Evolutionary conservation across 2,113 vertebrate species (phyloP).

Genomic region (Poeciliopsis occidentalis): DNA sequence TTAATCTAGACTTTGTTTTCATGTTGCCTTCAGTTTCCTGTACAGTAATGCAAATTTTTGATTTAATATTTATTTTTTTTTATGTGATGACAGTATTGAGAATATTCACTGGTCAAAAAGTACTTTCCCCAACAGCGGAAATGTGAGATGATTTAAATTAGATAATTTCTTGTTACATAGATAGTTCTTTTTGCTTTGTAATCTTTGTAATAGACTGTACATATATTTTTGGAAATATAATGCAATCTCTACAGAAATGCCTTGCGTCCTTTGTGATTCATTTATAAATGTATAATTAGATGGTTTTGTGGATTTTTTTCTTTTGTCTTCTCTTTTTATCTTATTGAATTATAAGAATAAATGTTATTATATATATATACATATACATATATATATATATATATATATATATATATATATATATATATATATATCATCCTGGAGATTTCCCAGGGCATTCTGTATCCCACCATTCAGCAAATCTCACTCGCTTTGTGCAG

Average conservation of each 20-base stretch:
- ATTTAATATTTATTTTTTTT: constrained; percentile 97
- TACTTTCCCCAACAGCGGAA: constrained; percentile 85
- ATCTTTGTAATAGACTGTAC: constrained; percentile 99
- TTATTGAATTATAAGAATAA: too few species aligned
- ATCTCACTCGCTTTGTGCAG: too few species aligned
- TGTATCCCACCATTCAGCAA: too few species aligned
- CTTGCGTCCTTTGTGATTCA: constrained; percentile 37
- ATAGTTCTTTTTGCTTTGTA: constrained; percentile 98
- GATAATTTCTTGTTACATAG: constrained; percentile 89
- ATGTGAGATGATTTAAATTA: constrained; percentile 90
- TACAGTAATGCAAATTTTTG: constrained; percentile 91
- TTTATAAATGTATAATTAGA: too few species aligned
- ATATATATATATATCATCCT: too few species aligned
- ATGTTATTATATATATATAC: too few species aligned
- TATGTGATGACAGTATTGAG: constrained; percentile 85
- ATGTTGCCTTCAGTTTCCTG: constrained; percentile 85
- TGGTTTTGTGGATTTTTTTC: constrained; percentile 11
- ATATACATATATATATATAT: too few species aligned
- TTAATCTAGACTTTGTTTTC: constrained; percentile 77
- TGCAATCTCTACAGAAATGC: constrained; percentile 87
- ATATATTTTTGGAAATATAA: constrained; percentile 99
- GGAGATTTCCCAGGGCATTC: too few species aligned
- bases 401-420: too few species aligned
- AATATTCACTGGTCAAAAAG: constrained; percentile 87
- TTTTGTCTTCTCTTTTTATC: not conserved